A percentile compares a stretch with the other conserved stretches of the same genome.
phyloP scores from a whole-genome alignment of 2,797 vertebrate species.

The Scolopax rusticola region DNA sequence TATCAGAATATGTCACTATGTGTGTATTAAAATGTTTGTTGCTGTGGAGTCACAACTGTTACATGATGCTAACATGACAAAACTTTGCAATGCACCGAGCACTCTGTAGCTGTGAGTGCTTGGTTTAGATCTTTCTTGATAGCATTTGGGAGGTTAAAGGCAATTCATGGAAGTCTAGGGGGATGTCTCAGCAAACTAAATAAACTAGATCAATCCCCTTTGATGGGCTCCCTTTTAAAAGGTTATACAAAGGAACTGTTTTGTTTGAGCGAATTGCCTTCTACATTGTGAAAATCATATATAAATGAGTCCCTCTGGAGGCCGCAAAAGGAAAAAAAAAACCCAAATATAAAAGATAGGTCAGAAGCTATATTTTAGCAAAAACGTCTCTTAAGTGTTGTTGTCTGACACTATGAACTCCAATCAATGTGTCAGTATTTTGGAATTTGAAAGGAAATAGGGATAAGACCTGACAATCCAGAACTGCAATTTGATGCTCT shows the following conservation, averaged over 20 bases:
- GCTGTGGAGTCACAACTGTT: background rate
- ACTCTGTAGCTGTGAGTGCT: background rate
- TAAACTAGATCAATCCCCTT: conserved; percentile 32
- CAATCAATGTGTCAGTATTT: conserved; percentile 76
- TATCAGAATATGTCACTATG: background rate
- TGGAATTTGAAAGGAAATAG: conserved; percentile 80
- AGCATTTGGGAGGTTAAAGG: background rate
- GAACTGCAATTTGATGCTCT: conserved; percentile 74
- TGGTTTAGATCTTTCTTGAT: background rate
- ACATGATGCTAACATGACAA: background rate
- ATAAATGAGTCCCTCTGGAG: conserved; percentile 62
- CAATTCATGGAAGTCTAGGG: conserved; percentile 5
- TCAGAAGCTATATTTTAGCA: conserved; percentile 68
- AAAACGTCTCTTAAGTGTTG: conserved; percentile 73
- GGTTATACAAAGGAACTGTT: conserved; percentile 68
- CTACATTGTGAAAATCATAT: conserved; percentile 62
- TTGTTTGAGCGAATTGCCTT: conserved; percentile 34
- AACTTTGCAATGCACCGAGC: background rate
- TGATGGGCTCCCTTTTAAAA: conserved; percentile 54
- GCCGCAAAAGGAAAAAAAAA: conserved; percentile 17
- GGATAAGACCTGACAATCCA: conserved; percentile 76
- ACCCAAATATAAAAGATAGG: conserved; percentile 36
- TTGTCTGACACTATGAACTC: conserved; percentile 76
- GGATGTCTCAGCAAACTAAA: conserved; percentile 31
- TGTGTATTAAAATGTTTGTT: background rate